Evolutionary conservation across 37 sponge, comb jelly and placozoan genomes (phyloP), one percentile per base, ranked within the genome.

Genomic region (Eunapius fragilis): DNA sequence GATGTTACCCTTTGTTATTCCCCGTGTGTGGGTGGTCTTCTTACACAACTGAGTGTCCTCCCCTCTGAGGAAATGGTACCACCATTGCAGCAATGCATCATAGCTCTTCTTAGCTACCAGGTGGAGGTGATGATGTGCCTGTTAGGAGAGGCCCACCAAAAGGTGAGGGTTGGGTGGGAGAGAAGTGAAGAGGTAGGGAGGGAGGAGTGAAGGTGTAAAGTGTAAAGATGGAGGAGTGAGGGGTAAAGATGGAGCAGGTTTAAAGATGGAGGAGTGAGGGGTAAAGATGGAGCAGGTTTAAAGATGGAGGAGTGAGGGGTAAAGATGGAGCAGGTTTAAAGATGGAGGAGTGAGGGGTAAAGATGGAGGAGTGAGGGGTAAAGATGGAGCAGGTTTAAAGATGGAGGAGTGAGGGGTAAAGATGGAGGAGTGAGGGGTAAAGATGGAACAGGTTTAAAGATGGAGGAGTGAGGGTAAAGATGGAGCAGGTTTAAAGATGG

Each of bases 1-100:
- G 91, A 91, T 34, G 83, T 91, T 28, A 35, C 82, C 5, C 70
- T 70, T 27, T 28, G n/a, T 24, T 30, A 47, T 14, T 35, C 78
- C 37, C 78, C 27, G 48, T 77, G 17, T 41, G 2, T 73, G 31
- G 33, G 31, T 0, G 4, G 19, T 17, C 58, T 58, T 11, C 58
- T 58, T 17, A 58, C 58, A 1, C 58, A 58, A 58, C 58, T 58
- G 19, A 58, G 22, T 41, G 6, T 41, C 41, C 41, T 41, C 6
- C 6, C 41, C 3, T 41, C 41, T 9, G 22, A 19, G 58, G 58
- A 58, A 11, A 4, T 58, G 58, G 58, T 58, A 19, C 58, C 58
- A 17, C 22, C 19, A 1, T 11, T 58, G 58, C 58, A 58, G 58
- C 58, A 58, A 19, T 58, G 19, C 17, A 58, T 58, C 58, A 58